Base-by-base conservation (phyloP, 2,888 invertebrate species). In the Noctua janthina region DNA sequence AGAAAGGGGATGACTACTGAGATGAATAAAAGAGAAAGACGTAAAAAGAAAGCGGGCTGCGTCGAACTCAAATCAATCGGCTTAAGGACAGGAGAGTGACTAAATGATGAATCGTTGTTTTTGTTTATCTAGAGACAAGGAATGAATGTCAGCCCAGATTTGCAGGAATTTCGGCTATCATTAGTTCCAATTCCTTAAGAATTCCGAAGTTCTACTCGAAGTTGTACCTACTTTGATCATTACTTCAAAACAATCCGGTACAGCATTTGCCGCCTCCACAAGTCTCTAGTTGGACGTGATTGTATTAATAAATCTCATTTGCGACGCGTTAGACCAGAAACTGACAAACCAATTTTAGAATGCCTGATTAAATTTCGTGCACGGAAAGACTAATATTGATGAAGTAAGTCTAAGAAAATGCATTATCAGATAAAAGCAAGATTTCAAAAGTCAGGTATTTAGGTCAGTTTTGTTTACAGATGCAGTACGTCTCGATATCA, bases 401-500 rank as follows among this genome's bases (percentile, higher is more conserved):
- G 70, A n/a, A 81, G 75, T 64, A 73, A 75, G 29, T n/a, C 59
- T 78, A 78, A 69, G 73, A 78, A 71, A 83, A 78, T 43, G n/a
- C 35, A 20, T 81, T 90, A 90, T 90, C 90, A 74, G 89, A 82
- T 84, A 84, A 74, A 46, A 71, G 23, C 66, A 70, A 74, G 76
- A 81, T 83, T 81, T 85, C 66, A 46, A 85, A 80, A 81, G 69
- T 39, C 11, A 73, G 74, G 66, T 83, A 90, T 90, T 83, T 86
- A 70, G 91, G 91, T 84, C 86, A 85, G 80, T 76, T 84, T 69
- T 79, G 88, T 87, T 87, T 76, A 80, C 78, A 81, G 81, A 85
- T 88, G 79, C 72, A 82, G 83, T 81, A 76, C 75, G 75, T 79
- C 59, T 84, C 83, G 80, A 84, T 90, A 91, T 90, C 88, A 88